Base-by-base conservation (phyloP, 2,797 vertebrate species). In the Neosalanx taihuensis region DNA sequence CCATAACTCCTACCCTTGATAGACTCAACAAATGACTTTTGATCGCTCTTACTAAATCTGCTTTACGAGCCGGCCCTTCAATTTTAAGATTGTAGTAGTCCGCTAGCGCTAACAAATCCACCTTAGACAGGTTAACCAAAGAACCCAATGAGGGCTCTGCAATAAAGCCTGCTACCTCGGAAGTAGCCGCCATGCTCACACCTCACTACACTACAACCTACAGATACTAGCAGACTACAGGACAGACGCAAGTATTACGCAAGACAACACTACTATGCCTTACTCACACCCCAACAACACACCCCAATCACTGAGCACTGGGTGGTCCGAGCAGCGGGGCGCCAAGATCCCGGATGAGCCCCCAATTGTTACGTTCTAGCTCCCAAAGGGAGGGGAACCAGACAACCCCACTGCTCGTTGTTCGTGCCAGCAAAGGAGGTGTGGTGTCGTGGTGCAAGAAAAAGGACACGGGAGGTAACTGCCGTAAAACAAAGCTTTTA, bases 21-120 rank as follows among this genome's bases (percentile, higher is more conserved):
- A 56, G 53, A 56, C 13, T 56, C n/a, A 56, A 56, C n/a, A 56
- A 56, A 56, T 56, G 53, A n/a, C n/a, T n/a, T n/a, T 56, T 56
- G 53, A 56, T n/a, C 53, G 3, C 53, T 1, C n/a, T n/a, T 15
- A 56, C 4, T n/a, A 56, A 13, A 15, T 56, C 3, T 56, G 53
- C 53, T n/a, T 56, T 13, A 13, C n/a, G 13, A 15, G 53, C 53
- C 53, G 4, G 53, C n/a, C n/a, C 12, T 15, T n/a, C 13, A n/a
- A 56, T 10, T n/a, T n/a, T n/a, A 15, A 56, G n/a, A 13, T n/a
- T 56, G 53, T 56, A 56, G 53, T 56, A 2, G 53, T 56, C 53
- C n/a, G 53, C 53, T 56, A 56, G 13, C 53, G 53, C 53, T 5
- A 13, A n/a, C n/a, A 56, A n/a, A n/a, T 56, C 53, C 13, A n/a